phyloP scores from a whole-genome alignment of 2,113 vertebrate species.

The Cyanistes caeruleus region DNA sequence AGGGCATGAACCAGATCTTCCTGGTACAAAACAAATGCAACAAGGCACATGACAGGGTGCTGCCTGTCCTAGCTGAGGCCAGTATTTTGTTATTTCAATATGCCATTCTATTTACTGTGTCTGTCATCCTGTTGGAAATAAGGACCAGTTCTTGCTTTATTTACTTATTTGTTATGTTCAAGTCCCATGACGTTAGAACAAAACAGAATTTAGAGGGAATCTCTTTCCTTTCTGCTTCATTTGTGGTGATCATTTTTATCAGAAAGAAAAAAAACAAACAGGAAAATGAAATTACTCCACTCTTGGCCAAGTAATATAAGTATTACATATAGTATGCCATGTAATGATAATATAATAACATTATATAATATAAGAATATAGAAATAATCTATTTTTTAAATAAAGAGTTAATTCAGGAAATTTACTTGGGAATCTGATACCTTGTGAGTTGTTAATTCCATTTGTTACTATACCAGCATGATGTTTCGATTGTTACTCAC shows the following conservation, averaged over 20 bases:
- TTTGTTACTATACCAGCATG: not conserved
- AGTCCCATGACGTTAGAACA: not conserved
- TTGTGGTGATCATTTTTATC: not conserved
- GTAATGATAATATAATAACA: not conserved
- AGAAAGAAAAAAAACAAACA: not conserved
- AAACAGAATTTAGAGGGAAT: not conserved
- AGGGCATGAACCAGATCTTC: not conserved
- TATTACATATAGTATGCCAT: not conserved
- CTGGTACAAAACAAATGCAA: not conserved
- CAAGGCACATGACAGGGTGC: not conserved
- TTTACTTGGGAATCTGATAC: not conserved
- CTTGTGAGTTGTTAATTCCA: not conserved
- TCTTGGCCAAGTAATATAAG: not conserved
- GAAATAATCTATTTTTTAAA: not conserved
- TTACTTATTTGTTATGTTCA: not conserved
- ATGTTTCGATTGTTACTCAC: not conserved
- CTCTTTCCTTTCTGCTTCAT: not conserved
- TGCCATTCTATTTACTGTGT: not conserved
- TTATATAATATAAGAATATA: not conserved
- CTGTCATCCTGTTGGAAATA: not conserved
- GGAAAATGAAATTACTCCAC: not conserved
- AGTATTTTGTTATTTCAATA: not conserved
- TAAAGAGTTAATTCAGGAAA: not conserved
- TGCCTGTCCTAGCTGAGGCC: not conserved
- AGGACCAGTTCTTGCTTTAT: not conserved